Percentiles rank a stretch among this genome's conserved stretches.
phyloP scores from a whole-genome alignment of 2,113 vertebrate species.

The Mustela nigripes region DNA sequence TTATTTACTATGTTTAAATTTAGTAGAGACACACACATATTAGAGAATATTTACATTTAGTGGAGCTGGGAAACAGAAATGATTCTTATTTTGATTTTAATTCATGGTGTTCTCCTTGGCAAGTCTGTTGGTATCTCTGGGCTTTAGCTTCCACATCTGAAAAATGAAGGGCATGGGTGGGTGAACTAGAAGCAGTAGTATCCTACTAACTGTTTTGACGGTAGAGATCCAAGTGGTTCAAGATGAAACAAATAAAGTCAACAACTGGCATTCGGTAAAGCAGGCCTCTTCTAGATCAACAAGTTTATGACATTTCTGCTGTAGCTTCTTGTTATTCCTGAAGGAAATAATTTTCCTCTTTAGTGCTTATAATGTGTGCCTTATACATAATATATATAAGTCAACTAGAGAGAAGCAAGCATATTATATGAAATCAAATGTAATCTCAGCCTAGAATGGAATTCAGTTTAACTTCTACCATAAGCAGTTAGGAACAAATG shows the following conservation, averaged over 20 bases:
- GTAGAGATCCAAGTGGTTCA: not conserved
- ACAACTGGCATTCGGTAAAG: not conserved
- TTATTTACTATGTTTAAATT: conserved; percentile 43
- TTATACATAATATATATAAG: not conserved
- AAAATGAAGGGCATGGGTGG: not conserved
- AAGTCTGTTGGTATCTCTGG: not conserved
- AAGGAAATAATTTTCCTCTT: not conserved
- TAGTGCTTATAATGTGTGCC: not conserved
- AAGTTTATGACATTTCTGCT: not conserved
- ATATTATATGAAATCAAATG: not conserved
- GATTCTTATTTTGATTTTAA: conserved; percentile 2
- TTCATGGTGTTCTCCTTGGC: not conserved
- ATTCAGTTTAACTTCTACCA: not conserved
- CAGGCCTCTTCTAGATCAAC: not conserved
- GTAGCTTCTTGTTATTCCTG: not conserved
- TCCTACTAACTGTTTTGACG: not conserved
- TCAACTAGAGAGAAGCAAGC: not conserved
- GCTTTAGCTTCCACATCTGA: not conserved
- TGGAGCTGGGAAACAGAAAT: not conserved
- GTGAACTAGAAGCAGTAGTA: not conserved
- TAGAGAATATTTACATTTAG: not conserved
- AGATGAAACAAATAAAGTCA: not conserved
- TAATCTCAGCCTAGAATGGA: not conserved
- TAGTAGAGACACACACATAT: not conserved
- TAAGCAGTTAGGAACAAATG: not conserved